Evolutionary conservation across 2,113 vertebrate genomes (phyloP).

Genomic region (Ammodytes dubius): DNA sequence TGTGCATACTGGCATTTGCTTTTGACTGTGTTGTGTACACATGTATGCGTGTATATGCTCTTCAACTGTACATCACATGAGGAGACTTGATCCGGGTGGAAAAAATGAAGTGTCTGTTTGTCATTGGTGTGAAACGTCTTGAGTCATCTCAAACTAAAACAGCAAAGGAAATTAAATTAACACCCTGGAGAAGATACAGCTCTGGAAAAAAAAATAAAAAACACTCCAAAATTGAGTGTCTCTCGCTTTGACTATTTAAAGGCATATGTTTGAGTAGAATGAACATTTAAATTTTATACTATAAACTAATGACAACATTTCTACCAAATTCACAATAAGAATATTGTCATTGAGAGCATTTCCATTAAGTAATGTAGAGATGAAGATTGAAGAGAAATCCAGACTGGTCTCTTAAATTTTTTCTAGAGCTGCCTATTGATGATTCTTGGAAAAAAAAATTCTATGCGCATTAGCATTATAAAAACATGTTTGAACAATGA

Average conservation of each 20-base stretch:
- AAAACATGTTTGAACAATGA: background rate
- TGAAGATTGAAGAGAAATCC: too few relatives aligned
- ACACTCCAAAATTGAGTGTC: too few relatives aligned
- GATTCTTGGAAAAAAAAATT: background rate
- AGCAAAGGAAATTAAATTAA: background rate
- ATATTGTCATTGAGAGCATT: too few relatives aligned
- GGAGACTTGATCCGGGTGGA: background rate
- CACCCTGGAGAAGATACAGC: background rate
- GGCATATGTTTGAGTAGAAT: too few relatives aligned
- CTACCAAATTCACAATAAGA: too few relatives aligned
- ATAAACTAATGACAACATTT: too few relatives aligned
- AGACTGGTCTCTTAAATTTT: too few relatives aligned
- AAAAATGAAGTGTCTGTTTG: background rate
- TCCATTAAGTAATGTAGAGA: too few relatives aligned
- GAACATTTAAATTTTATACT: too few relatives aligned
- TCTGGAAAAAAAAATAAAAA: too few relatives aligned
- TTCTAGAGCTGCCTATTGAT: background rate
- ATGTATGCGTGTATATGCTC: background rate
- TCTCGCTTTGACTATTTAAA: too few relatives aligned
- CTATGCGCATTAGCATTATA: background rate
- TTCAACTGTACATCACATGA: background rate
- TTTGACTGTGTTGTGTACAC: background rate
- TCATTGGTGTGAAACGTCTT: constrained; percentile 20
- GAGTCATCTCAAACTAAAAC: background rate
- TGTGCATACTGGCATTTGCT: background rate